Percentiles rank a stretch among this genome's conserved stretches.
Conservation (phyloP, 2,888 invertebrate species). For the Xanthorhoe spadicearia region DNA sequence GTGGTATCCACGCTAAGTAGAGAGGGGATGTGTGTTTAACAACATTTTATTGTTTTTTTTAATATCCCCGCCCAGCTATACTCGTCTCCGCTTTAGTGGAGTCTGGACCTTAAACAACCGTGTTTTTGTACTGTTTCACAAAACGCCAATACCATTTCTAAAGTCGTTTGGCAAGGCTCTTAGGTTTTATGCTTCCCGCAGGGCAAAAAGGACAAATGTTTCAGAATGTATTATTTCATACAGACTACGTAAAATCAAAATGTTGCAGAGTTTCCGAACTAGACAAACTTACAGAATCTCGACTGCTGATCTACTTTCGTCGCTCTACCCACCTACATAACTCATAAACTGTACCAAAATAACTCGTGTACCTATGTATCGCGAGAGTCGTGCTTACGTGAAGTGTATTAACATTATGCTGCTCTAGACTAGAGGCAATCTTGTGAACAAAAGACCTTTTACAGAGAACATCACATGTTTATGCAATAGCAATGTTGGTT, state of each 20-base stretch:
- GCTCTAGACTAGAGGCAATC: neutral
- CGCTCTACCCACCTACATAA: slow-evolving; percentile 27
- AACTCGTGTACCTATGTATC: slow-evolving; percentile 15
- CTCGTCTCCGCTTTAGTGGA: no score
- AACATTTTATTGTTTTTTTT: no score
- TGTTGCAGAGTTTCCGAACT: neutral
- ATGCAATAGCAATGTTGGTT: neutral
- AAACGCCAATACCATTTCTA: no score
- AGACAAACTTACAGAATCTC: slow-evolving; percentile 8
- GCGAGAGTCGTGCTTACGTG: slow-evolving; percentile 4
- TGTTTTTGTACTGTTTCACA: no score
- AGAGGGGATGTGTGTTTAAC: no score
- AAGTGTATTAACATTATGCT: neutral
- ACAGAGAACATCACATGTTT: neutral
- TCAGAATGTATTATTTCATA: no score
- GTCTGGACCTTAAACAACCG: no score
- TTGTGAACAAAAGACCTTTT: neutral
- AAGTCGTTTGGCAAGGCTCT: no score
- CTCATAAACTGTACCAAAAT: slow-evolving; percentile 30
- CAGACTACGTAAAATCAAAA: neutral
- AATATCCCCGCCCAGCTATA: no score
- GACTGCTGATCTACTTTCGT: slow-evolving; percentile 23
- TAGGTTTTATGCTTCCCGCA: no score
- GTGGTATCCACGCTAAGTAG: no score
- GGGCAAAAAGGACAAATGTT: no score